phyloP scores from a whole-genome alignment of 2,888 invertebrate genomes.

The Priocnemis perturbator region DNA sequence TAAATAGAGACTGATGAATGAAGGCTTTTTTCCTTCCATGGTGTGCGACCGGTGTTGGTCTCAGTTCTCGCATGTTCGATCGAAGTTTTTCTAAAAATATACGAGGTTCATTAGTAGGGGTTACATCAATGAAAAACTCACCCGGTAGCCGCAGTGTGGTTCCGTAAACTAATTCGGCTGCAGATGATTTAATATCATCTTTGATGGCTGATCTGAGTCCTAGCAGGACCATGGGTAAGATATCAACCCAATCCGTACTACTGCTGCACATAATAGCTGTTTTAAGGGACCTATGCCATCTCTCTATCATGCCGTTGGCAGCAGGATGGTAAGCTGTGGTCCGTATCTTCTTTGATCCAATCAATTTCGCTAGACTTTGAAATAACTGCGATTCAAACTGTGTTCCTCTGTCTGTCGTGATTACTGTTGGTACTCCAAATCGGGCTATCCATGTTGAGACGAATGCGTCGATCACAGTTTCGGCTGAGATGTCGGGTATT shows the following conservation, averaged over 20 bases:
- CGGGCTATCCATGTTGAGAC: conserved; percentile 41
- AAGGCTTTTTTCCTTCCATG: too few relatives aligned
- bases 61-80: too few relatives aligned
- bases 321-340: conserved; percentile 46
- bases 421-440: conserved; percentile 37
- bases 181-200: conserved; percentile 37
- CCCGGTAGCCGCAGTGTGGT: too few relatives aligned
- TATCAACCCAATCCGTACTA: conserved; percentile 35
- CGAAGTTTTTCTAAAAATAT: too few relatives aligned
- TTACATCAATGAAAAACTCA: too few relatives aligned
- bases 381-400: conserved; percentile 68
- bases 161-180: conserved; percentile 47
- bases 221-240: conserved; percentile 45
- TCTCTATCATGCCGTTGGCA: conserved; percentile 53
- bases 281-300: conserved; percentile 55
- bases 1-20: too few relatives aligned
- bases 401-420: conserved; percentile 64
- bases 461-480: conserved; percentile 24
- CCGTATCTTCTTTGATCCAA: conserved; percentile 28
- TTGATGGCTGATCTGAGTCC: conserved; percentile 37
- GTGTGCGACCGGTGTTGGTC: too few relatives aligned
- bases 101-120: too few relatives aligned
- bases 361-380: conserved; percentile 35
- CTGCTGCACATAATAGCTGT: conserved; percentile 41
- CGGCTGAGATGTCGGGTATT: neutral